Percentiles rank a stretch among this genome's conserved stretches.
Conservation (phyloP, 2,797 vertebrate genomes). For the Carapus acus region DNA sequence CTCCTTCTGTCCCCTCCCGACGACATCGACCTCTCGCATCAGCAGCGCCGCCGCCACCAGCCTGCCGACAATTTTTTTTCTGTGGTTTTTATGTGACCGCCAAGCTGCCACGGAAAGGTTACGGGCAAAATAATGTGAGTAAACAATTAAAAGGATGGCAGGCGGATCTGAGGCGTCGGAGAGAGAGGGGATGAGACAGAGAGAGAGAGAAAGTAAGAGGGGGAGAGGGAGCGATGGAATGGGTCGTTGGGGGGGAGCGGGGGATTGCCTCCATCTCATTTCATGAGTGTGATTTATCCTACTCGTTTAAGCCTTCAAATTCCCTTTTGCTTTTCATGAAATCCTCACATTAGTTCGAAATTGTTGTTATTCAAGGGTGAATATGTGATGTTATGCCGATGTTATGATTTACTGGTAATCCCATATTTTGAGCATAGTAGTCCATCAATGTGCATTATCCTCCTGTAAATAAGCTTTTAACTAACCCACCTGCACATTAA, state of each 20-base stretch:
- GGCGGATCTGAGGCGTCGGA: conserved; percentile 12
- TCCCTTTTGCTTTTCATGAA: conserved; percentile 26
- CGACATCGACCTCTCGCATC: too few species aligned
- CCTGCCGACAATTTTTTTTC: conserved; percentile 48
- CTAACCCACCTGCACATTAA: too few species aligned
- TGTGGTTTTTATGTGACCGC: conserved; percentile 49
- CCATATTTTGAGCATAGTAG: too few species aligned
- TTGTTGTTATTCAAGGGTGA: too few species aligned
- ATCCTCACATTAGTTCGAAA: conserved; percentile 36
- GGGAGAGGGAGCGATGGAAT: too few species aligned
- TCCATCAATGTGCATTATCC: too few species aligned
- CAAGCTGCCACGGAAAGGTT: conserved; percentile 48
- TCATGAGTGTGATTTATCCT: conserved; percentile 25
- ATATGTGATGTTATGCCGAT: too few species aligned
- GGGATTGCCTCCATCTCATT: conserved; percentile 32
- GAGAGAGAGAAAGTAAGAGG: conserved; percentile 18
- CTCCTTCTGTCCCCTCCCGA: too few species aligned
- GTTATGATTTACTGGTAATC: too few species aligned
- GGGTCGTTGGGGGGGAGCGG: too few species aligned
- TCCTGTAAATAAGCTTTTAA: too few species aligned
- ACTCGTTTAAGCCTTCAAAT: conserved; percentile 22
- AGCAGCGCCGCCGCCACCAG: too few species aligned
- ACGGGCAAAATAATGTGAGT: conserved; percentile 45
- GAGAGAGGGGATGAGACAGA: conserved; percentile 8
- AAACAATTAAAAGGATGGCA: conserved; percentile 54